Conservation (phyloP, 2,113 vertebrate genomes). For the Podarcis raffonei region DNA sequence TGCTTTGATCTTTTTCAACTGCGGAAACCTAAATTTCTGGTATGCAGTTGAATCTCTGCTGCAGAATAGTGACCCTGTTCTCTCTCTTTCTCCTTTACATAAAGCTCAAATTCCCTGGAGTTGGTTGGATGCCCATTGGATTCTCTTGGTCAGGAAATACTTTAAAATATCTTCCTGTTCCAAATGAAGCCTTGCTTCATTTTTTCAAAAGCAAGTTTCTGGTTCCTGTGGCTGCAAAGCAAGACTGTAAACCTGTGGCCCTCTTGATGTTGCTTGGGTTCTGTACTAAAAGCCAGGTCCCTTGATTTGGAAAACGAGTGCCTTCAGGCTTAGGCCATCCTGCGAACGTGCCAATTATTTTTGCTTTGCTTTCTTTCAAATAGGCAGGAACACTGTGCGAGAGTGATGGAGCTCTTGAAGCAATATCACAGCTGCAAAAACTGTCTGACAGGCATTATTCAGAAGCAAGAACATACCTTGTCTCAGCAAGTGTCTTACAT, state of each 20-base stretch:
- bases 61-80: too few species aligned
- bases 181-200: too few species aligned
- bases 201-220: too few species aligned
- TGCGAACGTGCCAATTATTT: not conserved
- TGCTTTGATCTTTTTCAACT: too few species aligned
- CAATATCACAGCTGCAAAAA: constrained; percentile 87
- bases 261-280: not conserved
- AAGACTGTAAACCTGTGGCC: too few species aligned
- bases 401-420: constrained; percentile 87
- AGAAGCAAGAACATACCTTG: constrained; percentile 86
- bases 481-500: constrained; percentile 88
- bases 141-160: too few species aligned
- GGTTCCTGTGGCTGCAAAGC: too few species aligned
- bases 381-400: constrained; percentile 85
- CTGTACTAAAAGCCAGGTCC: not conserved
- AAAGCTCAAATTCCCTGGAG: not conserved
- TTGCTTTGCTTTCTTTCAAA: not conserved
- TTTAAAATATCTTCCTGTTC: too few species aligned
- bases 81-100: not conserved
- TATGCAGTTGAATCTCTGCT: too few species aligned
- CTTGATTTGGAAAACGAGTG: too few species aligned
- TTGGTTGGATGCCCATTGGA: not conserved
- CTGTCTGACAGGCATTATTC: constrained; percentile 81
- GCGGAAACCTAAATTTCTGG: too few species aligned
- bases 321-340: not conserved